These are phyloP conservation scores for Pitangus sulphuratus DNA, from an alignment of 2,797 vertebrate genomes.

Conservation along the genomic window DNA sequence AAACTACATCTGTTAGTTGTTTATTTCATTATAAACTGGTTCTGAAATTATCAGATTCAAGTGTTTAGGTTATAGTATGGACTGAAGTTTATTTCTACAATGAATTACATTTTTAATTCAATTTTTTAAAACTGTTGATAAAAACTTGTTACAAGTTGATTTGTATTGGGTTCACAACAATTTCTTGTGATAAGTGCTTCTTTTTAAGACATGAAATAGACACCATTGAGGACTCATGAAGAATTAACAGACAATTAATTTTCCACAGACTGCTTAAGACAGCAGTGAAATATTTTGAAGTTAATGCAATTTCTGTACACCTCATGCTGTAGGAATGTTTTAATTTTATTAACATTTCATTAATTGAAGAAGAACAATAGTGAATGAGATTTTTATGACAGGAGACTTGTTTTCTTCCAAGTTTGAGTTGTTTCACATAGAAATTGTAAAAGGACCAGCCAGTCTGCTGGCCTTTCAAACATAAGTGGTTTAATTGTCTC, in stretches of 20 bases:
- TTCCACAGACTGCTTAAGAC: neutral
- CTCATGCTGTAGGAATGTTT: conserved; percentile 15
- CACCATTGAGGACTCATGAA: neutral
- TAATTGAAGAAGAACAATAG: conserved; percentile 13
- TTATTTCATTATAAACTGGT: neutral
- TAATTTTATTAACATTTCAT: conserved; percentile 9
- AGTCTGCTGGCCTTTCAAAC: neutral
- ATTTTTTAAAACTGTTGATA: neutral
- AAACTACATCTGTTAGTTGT: neutral
- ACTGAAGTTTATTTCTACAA: neutral
- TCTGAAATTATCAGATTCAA: neutral
- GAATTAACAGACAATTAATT: neutral
- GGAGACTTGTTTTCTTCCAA: conserved; percentile 9
- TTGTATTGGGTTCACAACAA: neutral
- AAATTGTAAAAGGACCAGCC: neutral
- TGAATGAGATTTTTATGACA: conserved; percentile 29
- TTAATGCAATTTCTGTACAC: neutral
- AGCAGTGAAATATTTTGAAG: neutral
- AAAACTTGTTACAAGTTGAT: neutral
- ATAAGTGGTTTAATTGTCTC: conserved; percentile 8
- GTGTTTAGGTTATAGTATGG: neutral
- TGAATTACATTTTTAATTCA: neutral
- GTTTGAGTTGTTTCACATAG: neutral
- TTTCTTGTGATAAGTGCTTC: neutral
- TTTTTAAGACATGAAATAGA: neutral